Conservation (phyloP, 1,140 invertebrate genomes). For the Drosophila littoralis region DNA sequence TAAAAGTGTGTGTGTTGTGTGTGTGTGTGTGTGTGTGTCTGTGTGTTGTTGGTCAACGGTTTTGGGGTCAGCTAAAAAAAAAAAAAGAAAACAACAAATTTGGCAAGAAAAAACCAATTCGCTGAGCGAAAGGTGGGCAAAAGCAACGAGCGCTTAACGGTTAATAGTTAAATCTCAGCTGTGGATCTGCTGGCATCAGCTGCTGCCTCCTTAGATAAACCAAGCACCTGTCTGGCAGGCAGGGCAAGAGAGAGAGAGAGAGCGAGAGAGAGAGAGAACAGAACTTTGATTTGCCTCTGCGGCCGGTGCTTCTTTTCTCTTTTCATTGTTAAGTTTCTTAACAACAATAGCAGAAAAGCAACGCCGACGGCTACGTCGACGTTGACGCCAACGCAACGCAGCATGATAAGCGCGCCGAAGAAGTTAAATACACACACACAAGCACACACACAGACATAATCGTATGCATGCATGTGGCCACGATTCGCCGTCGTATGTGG, state of each 20-base stretch:
- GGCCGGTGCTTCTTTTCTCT: slow-evolving; percentile 16
- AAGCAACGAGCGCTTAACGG: slow-evolving; percentile 12
- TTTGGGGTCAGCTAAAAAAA: slow-evolving; percentile 41
- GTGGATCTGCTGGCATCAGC: slow-evolving; percentile 9
- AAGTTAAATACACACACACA: slow-evolving; percentile 22
- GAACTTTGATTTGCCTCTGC: neutral
- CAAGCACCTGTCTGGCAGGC: neutral
- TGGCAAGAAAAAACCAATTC: slow-evolving; percentile 1
- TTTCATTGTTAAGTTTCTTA: slow-evolving; percentile 47
- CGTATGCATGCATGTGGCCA: slow-evolving; percentile 24
- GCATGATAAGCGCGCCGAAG: slow-evolving; percentile 45
- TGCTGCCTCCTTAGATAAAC: slow-evolving; percentile 16
- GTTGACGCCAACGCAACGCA: slow-evolving; percentile 35
- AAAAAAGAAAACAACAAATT: neutral
- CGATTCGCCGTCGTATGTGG: slow-evolving; percentile 9
- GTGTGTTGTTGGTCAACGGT: slow-evolving; percentile 25
- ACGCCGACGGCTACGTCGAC: slow-evolving; percentile 11
- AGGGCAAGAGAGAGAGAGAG: neutral
- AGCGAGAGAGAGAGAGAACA: neutral
- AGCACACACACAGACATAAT: slow-evolving; percentile 1
- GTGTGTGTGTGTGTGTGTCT: slow-evolving; percentile 9
- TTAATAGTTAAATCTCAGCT: slow-evolving; percentile 22
- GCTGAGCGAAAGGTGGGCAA: slow-evolving; percentile 21
- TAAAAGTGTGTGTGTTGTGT: slow-evolving; percentile 19
- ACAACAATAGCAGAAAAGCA: slow-evolving; percentile 28